Evolutionary conservation across 1,140 invertebrate species (phyloP).

Genomic region (Charaxes varanes): DNA sequence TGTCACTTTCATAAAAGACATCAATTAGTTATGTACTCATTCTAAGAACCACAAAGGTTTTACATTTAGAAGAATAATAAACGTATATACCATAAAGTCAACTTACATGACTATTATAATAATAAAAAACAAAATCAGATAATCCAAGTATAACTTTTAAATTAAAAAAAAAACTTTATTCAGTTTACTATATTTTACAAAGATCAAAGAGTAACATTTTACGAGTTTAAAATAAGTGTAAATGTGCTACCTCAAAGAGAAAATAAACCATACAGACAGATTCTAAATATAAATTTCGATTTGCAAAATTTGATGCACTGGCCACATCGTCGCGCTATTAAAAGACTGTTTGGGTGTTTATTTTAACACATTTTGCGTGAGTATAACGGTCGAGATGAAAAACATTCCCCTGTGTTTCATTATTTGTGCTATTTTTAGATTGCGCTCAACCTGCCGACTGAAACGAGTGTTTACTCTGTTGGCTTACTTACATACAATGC

Average conservation of each 20-base stretch:
- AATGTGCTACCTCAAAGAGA: constrained; percentile 26
- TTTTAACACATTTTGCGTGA: constrained; percentile 72
- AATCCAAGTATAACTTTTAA: too few species aligned
- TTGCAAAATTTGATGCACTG: constrained; percentile 64
- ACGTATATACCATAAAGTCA: too few species aligned
- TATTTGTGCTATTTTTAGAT: constrained; percentile 70
- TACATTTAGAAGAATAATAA: too few species aligned
- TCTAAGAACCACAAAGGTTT: too few species aligned
- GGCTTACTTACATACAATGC: constrained; percentile 60
- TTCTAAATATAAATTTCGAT: constrained; percentile 56
- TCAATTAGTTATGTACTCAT: constrained; percentile 14
- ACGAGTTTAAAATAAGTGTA: constrained; percentile 31
- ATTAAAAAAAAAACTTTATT: too few species aligned
- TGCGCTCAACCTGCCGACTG: constrained; percentile 61
- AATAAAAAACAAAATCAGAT: too few species aligned
- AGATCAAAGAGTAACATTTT: constrained; percentile 7
- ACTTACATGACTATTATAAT: too few species aligned
- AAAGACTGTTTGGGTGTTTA: constrained; percentile 68
- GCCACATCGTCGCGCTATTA: constrained; percentile 67
- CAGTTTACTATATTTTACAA: too few species aligned
- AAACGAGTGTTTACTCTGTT: constrained; percentile 62
- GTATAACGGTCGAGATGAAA: constrained; percentile 68
- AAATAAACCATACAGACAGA: constrained; percentile 58
- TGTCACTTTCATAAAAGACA: constrained; percentile 10
- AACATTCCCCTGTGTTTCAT: constrained; percentile 71